phyloP scores from a whole-genome alignment of 2,797 vertebrate species.

The Fratercula arctica region DNA sequence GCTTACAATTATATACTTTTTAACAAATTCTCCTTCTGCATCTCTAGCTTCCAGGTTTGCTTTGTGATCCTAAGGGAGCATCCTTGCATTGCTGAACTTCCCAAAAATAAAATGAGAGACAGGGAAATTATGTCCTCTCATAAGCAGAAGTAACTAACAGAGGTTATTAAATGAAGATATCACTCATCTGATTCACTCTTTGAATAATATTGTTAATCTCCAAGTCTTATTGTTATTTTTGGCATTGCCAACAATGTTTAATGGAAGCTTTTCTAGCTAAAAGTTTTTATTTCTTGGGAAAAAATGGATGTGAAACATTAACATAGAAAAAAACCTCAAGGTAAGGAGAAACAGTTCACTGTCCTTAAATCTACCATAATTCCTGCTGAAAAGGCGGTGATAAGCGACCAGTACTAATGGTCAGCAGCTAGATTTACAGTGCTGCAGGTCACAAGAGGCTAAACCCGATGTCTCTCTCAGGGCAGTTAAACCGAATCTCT shows the following conservation, averaged over 20 bases:
- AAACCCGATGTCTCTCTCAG: neutral
- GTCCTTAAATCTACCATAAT: neutral
- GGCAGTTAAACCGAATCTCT: neutral
- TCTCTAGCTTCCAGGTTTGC: slow-evolving; percentile 18
- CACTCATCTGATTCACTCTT: neutral
- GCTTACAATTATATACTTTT: slow-evolving; percentile 52
- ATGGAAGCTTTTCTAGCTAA: neutral
- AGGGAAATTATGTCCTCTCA: slow-evolving; percentile 6
- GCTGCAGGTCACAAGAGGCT: neutral
- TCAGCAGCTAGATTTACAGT: neutral
- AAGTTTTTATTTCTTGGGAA: slow-evolving; percentile 1
- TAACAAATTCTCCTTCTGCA: slow-evolving; percentile 45
- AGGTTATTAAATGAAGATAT: slow-evolving; percentile 48
- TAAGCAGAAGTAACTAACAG: slow-evolving; percentile 5
- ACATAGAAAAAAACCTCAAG: neutral
- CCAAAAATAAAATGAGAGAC: slow-evolving; percentile 33
- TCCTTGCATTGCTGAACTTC: neutral
- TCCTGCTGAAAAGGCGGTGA: neutral
- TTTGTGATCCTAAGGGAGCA: slow-evolving; percentile 37
- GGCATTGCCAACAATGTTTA: neutral
- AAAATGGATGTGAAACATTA: neutral
- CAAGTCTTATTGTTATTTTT: slow-evolving; percentile 29
- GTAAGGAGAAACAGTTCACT: neutral
- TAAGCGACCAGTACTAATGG: neutral
- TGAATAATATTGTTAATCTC: slow-evolving; percentile 43